Evolutionary conservation across 2,113 vertebrate genomes (phyloP).

Genomic region (Pantherophis guttatus): DNA sequence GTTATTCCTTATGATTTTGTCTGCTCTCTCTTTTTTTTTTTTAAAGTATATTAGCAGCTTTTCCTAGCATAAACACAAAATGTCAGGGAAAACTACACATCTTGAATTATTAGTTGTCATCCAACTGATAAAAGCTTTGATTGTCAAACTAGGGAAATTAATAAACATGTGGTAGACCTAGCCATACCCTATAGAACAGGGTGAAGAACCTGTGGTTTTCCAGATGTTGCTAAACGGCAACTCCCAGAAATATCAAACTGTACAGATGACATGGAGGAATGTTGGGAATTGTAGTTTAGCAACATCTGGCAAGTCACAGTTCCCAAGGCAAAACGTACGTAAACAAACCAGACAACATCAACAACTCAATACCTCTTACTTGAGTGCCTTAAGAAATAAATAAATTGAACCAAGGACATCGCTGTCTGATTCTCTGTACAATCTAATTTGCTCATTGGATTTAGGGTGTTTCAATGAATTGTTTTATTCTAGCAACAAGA

Average conservation of each 20-base stretch:
- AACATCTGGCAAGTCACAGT: background rate
- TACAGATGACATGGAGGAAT: background rate
- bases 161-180: background rate
- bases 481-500: slow-evolving; percentile 21
- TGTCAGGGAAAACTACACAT: background rate
- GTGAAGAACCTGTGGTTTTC: background rate
- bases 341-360: background rate
- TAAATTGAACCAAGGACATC: background rate
- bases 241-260: background rate
- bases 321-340: background rate
- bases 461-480: slow-evolving; percentile 26
- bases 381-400: background rate
- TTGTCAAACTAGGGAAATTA: background rate
- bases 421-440: slow-evolving; percentile 8
- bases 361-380: background rate
- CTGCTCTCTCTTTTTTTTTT: background rate
- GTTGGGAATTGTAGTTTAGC: background rate
- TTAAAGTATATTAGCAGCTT: background rate
- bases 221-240: background rate
- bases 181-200: background rate
- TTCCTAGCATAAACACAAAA: background rate
- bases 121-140: background rate
- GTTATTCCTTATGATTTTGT: background rate
- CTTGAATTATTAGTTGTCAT: background rate
- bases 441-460: slow-evolving; percentile 8